Base-by-base conservation (phyloP, 1,140 invertebrate genomes). In the Saxidomus purpurata region DNA sequence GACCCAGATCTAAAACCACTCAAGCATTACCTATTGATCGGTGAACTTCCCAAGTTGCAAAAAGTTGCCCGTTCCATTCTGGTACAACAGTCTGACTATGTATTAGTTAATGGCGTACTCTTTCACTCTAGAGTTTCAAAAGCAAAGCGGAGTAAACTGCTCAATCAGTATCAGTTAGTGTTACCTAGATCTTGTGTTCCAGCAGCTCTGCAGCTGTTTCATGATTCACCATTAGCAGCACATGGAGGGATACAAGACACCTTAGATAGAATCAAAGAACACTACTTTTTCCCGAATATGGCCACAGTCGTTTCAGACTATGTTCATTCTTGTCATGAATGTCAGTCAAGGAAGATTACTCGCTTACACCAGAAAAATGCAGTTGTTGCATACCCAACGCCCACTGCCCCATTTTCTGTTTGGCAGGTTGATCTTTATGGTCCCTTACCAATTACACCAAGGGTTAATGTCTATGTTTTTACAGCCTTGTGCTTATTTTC, bases 401-500 rank as follows among this genome's bases (percentile, higher is more conserved):
- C 71, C 1, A 76, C 3, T 76, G 43, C 36, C 36, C n/a, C n/a
- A n/a, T n/a, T n/a, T n/a, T n/a, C n/a, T n/a, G n/a, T n/a, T n/a
- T n/a, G n/a, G n/a, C n/a, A 76, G 22, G 25, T 47, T 76, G 71
- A 76, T 47, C 28, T 40, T 2, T 76, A 76, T 40, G 43, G 90
- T 36, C 87, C 83, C 13, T 71, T 90, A 11, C 87, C 89, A 9
- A 19, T 83, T n/a, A 89, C 87, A 25, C n/a, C 55, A 15, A 47
- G 67, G 59, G 90, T 81, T 1, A 61, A 90, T 88, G 34, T 69
- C 19, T 92, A 90, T 49, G 47, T 89, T 28, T 92, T 92, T 36
- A 92, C 90, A 38, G 89, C 87, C 9, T 19, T 84, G 19, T 81
- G 84, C 47, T 80, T 90, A 87, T 89, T 89, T 67, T 82, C 61